Conservation (phyloP, 2,113 vertebrate species). For the Ophiodon elongatus region DNA sequence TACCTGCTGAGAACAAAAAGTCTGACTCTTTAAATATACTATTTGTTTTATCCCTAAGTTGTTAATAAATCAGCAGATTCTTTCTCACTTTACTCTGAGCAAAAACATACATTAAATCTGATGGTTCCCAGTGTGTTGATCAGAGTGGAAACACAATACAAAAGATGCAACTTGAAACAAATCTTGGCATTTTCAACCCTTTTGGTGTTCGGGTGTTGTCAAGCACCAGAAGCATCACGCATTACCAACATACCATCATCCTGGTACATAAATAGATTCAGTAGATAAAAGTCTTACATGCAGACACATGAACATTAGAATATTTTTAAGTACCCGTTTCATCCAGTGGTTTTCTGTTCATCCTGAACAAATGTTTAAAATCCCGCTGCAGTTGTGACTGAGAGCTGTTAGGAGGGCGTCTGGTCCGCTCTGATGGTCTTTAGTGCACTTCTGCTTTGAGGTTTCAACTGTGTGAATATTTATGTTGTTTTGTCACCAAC, state of each 20-base stretch:
- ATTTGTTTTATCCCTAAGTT: background rate
- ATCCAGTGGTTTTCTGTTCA: slow-evolving; percentile 1
- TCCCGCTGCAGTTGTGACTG: background rate
- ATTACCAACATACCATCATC: background rate
- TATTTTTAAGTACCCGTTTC: background rate
- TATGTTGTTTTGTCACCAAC: too few species aligned
- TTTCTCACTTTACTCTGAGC: too few species aligned
- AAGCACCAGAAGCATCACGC: background rate
- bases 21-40: too few species aligned
- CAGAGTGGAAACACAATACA: background rate
- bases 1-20: too few species aligned
- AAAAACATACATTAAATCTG: too few species aligned
- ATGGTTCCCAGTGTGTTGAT: background rate
- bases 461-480: background rate
- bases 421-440: background rate
- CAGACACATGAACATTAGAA: background rate
- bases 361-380: too few species aligned
- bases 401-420: background rate
- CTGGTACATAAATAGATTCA: background rate
- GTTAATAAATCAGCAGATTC: too few species aligned
- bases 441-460: background rate
- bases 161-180: background rate
- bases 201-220: too few species aligned
- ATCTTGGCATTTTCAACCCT: background rate
- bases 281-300: background rate